Evolutionary conservation across 92 coral and sea anemone species (phyloP).

Genomic region (Porites rus): DNA sequence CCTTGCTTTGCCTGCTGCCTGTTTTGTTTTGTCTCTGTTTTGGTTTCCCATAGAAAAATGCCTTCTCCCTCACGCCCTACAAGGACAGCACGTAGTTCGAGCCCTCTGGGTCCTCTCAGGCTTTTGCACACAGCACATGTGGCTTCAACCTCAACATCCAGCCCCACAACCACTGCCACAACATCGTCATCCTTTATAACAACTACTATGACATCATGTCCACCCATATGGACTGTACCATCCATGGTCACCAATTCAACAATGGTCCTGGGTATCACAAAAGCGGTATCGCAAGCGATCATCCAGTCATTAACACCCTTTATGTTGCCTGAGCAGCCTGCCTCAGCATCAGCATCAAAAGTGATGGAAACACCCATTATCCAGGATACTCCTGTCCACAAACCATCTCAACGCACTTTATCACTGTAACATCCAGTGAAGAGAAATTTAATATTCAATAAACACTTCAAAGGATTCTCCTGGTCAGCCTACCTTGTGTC

Average conservation of each 20-base stretch:
- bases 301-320: slow-evolving; percentile 16
- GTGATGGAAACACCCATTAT: slow-evolving; percentile 10
- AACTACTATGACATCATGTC: neutral
- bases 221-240: neutral
- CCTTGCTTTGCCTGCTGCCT: slow-evolving; percentile 9
- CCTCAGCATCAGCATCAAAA: neutral
- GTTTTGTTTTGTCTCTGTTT: slow-evolving; percentile 4
- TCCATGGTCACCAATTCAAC: slow-evolving; percentile 4
- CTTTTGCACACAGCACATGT: neutral
- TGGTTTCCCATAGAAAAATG: slow-evolving; percentile 5
- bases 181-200: neutral
- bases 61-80: slow-evolving; percentile 6
- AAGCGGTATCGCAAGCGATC: slow-evolving; percentile 3
- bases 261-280: slow-evolving; percentile 11
- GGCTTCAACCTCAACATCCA: slow-evolving; percentile 1
- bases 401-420: slow-evolving; percentile 9
- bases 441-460: slow-evolving; percentile 1
- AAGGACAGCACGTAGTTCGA: slow-evolving; percentile 1
- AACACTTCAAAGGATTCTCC: slow-evolving; percentile 16
- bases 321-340: slow-evolving; percentile 5
- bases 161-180: neutral
- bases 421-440: slow-evolving; percentile 6
- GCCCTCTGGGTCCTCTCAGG: slow-evolving; percentile 2
- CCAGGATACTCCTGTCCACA: slow-evolving; percentile 22
- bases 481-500: slow-evolving; percentile 27